Percentiles rank a stretch among this genome's conserved stretches.
Conservation (phyloP, 1,140 invertebrate genomes). For the Aradophagus sp. region DNA sequence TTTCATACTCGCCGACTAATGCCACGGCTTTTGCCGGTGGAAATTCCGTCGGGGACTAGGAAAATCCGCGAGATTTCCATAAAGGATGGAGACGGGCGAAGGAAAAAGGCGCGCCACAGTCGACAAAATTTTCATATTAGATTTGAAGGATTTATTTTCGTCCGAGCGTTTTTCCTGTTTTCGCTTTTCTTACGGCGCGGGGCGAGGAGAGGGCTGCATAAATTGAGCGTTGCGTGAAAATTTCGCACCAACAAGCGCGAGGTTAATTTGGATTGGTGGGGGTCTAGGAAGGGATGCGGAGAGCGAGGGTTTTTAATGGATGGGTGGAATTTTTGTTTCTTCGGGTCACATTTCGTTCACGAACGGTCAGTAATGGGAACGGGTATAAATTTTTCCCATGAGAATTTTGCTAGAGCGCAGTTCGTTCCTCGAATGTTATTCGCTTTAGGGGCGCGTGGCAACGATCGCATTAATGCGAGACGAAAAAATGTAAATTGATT, state of each 20-base stretch:
- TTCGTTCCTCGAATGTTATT: slow-evolving; percentile 26
- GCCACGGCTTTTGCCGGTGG: slow-evolving; percentile 21
- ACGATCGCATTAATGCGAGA: slow-evolving; percentile 23
- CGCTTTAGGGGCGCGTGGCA: slow-evolving; percentile 4
- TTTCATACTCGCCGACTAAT: slow-evolving; percentile 21
- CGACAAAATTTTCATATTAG: slow-evolving; percentile 52
- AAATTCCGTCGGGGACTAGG: slow-evolving; percentile 10
- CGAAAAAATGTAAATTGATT: slow-evolving; percentile 23
- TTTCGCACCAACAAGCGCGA: no score
- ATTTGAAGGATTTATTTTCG: slow-evolving; percentile 49
- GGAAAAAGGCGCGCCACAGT: slow-evolving; percentile 3
- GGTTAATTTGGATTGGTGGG: no score
- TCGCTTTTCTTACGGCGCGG: background rate
- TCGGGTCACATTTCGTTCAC: slow-evolving; percentile 12
- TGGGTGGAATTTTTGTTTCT: slow-evolving; percentile 20
- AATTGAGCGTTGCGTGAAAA: slow-evolving; percentile 27
- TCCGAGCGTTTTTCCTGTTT: slow-evolving; percentile 13
- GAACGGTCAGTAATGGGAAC: slow-evolving; percentile 25
- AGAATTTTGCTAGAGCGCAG: slow-evolving; percentile 15
- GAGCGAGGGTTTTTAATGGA: slow-evolving; percentile 15
- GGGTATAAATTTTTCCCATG: slow-evolving; percentile 31
- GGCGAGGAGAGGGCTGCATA: slow-evolving; percentile 24
- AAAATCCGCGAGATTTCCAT: slow-evolving; percentile 45
- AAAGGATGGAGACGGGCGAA: slow-evolving; percentile 19
- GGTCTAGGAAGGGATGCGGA: background rate